Base-by-base conservation (phyloP, 2,888 invertebrate species). In the Oscheius onirici region DNA sequence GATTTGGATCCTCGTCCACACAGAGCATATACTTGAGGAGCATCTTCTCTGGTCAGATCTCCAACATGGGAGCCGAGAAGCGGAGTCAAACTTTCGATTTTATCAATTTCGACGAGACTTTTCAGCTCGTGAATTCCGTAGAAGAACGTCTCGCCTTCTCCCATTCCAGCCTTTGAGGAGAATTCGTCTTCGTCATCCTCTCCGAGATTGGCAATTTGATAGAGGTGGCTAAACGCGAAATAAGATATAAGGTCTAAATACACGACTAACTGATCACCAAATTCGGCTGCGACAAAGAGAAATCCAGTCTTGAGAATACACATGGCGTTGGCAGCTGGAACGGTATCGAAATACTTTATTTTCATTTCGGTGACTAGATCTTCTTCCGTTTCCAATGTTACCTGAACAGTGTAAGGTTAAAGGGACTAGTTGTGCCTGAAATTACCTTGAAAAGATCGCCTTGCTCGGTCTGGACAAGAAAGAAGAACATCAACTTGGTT, bases 121-220 rank as follows among this genome's bases (percentile, higher is more conserved):
- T 95, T 92, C 1, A 99, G 90, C 0, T 93, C 92, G 81, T 97
- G 91, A 0, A 97, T 97, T 0, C 95, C 95, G 90, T 97, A 99
- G 90, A 97, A 97, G 90, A 97, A 99, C 0, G 97, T 97, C 87
- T 99, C 97, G 8, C 97, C 97, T 89, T 99, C 97, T 89, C 97
- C 97, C n/a, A 78, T 46, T 24, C 58, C 54, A 66, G 81, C 77
- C 0, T 95, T 95, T 17, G 96, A 96, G 88, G 95, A 96, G 88
- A 99, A 99, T 88, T 97, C 97, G 87, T 99, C 97, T 88, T 97
- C 97, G 88, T 99, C 97, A 87, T 97, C 97, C 89, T 99, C 97
- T 49, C 97, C 99, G 83, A 99, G 91, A 90, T 96, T 95, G n/a
- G 97, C 96, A 88, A 99, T 99, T 91, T 99, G 97, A 88, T 97